A percentile compares a stretch with the other conserved stretches of the same genome.
These are phyloP conservation scores for Sigmodon hispidus DNA, from an alignment of 2,113 vertebrate genomes.

Conservation along the genomic window DNA sequence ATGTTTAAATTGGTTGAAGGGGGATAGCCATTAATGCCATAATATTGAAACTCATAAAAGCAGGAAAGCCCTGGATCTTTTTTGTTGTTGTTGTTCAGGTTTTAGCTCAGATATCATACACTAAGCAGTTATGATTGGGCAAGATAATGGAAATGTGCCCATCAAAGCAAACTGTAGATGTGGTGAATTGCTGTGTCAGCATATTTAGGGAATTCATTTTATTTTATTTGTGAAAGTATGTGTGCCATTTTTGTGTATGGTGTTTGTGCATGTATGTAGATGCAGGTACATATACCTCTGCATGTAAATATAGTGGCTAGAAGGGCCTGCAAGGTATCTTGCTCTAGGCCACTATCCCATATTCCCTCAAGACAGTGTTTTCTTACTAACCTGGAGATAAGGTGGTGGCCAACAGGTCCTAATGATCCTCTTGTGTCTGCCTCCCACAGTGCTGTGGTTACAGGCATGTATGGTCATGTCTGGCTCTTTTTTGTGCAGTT, in stretches of 20 bases:
- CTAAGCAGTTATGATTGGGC: not conserved
- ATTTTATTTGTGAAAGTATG: not conserved
- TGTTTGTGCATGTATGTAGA: not conserved
- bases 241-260: not conserved
- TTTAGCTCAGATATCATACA: constrained; percentile 2
- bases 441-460: not conserved
- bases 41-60: not conserved
- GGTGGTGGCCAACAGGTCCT: not conserved
- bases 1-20: constrained; percentile 19
- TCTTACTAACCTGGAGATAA: not conserved
- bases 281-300: not conserved
- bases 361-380: not conserved
- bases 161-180: not conserved
- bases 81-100: not conserved
- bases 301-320: not conserved
- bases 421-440: not conserved
- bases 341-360: not conserved
- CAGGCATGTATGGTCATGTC: not conserved
- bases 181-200: not conserved
- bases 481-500: not conserved
- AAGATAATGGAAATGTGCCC: not conserved
- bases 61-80: not conserved
- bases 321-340: not conserved
- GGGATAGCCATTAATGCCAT: not conserved
- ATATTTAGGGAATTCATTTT: not conserved